A percentile compares a stretch with the other conserved stretches of the same genome.
phyloP scores from a whole-genome alignment of 1,140 invertebrate genomes.

The Euwallacea fornicatus region DNA sequence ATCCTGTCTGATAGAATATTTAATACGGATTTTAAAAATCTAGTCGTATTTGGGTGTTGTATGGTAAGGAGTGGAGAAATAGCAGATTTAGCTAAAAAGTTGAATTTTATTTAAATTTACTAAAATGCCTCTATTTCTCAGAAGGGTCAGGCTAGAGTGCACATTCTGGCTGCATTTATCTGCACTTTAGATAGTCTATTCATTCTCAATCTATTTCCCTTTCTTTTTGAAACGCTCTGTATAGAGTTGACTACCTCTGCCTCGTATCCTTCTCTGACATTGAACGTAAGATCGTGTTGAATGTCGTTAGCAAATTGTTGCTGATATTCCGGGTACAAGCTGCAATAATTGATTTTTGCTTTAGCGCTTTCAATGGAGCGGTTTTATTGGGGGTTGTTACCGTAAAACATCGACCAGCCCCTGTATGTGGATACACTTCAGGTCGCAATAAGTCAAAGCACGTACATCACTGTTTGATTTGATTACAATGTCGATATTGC shows the following conservation, averaged over 20 bases:
- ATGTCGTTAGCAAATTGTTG: conserved; percentile 92
- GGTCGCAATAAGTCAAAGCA: conserved; percentile 92
- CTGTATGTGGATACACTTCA: conserved; percentile 91
- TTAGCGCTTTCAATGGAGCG: background rate
- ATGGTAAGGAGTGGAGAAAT: too few species aligned
- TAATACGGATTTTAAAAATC: too few species aligned
- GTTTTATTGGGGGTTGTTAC: conserved; percentile 8
- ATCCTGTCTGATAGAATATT: too few species aligned
- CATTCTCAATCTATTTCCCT: too few species aligned
- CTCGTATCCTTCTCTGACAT: conserved; percentile 90
- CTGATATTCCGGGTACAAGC: conserved; percentile 92
- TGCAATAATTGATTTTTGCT: conserved; percentile 32
- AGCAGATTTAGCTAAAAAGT: too few species aligned
- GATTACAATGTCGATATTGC: conserved; percentile 73
- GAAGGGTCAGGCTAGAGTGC: too few species aligned
- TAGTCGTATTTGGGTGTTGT: too few species aligned
- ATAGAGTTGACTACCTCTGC: conserved; percentile 63
- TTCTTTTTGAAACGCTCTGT: too few species aligned
- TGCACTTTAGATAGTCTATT: too few species aligned
- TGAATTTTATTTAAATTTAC: too few species aligned
- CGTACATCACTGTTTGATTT: conserved; percentile 92
- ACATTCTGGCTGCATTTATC: too few species aligned
- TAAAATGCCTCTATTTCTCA: too few species aligned
- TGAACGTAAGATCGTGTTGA: conserved; percentile 93
- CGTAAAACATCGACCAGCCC: conserved; percentile 85